Evolutionary conservation across 2,888 invertebrate genomes (phyloP).

Genomic region (Galerucella calmariensis): DNA sequence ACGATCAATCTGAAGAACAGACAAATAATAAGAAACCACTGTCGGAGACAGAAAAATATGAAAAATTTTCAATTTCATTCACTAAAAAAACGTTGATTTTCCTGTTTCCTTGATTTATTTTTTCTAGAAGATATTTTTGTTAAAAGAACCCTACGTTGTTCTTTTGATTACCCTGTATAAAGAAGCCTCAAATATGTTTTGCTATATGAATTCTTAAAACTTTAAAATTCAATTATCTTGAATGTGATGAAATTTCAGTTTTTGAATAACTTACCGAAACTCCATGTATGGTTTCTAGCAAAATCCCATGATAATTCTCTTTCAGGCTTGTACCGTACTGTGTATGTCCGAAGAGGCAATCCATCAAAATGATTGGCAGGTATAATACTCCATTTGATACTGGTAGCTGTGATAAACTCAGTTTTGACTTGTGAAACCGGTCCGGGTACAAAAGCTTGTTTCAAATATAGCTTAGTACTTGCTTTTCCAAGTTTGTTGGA

Average conservation of each 20-base stretch:
- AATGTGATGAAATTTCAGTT: neutral
- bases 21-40: too few relatives aligned
- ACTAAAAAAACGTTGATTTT: too few relatives aligned
- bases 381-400: constrained; percentile 81
- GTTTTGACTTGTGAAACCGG: constrained; percentile 75
- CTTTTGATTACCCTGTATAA: too few relatives aligned
- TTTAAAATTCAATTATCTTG: too few relatives aligned
- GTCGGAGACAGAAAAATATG: too few relatives aligned
- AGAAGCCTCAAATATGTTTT: too few relatives aligned
- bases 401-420: constrained; percentile 82
- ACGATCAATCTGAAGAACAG: too few relatives aligned
- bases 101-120: too few relatives aligned
- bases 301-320: constrained; percentile 76
- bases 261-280: constrained; percentile 67
- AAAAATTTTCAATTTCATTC: too few relatives aligned
- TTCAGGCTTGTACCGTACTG: constrained; percentile 80
- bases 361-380: constrained; percentile 82
- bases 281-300: constrained; percentile 81
- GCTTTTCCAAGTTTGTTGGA: constrained; percentile 85
- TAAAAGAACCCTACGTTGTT: too few relatives aligned
- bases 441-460: constrained; percentile 68
- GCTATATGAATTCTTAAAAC: too few relatives aligned
- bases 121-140: too few relatives aligned
- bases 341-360: constrained; percentile 78
- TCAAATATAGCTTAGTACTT: constrained; percentile 55